A percentile compares a stretch with the other conserved stretches of the same genome.
phyloP scores from a whole-genome alignment of 2,113 vertebrate species.

The Oenanthe oenanthe region DNA sequence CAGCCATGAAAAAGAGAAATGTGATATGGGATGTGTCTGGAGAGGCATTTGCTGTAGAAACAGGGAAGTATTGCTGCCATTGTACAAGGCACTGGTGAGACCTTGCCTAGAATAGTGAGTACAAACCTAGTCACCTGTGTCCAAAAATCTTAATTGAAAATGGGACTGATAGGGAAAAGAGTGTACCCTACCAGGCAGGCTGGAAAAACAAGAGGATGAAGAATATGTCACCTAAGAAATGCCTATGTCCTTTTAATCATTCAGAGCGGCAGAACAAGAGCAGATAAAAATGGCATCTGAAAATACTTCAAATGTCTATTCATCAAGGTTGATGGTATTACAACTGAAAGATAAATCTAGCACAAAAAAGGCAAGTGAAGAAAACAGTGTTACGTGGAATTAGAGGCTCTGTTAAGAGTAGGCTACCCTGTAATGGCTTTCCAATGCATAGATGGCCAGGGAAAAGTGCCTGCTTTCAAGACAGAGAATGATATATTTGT shows the following conservation, averaged over 20 bases:
- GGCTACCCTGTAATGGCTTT: not conserved
- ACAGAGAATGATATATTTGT: not conserved
- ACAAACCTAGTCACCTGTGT: not conserved
- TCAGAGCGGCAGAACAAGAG: not conserved
- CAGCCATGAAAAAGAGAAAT: conserved; percentile 13
- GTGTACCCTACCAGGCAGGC: not conserved
- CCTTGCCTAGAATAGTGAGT: not conserved
- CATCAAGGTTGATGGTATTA: not conserved
- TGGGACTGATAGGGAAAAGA: not conserved
- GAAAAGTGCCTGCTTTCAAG: not conserved
- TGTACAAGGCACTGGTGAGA: not conserved
- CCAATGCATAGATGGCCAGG: not conserved
- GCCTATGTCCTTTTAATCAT: not conserved
- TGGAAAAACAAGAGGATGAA: not conserved
- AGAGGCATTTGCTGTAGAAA: not conserved
- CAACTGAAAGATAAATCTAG: not conserved
- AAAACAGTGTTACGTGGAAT: not conserved
- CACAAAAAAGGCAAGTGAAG: not conserved
- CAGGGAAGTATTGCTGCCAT: not conserved
- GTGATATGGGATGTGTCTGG: not conserved
- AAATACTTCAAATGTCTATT: not conserved
- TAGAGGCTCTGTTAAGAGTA: not conserved
- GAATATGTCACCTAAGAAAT: not conserved
- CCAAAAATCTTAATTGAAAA: not conserved
- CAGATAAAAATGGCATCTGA: not conserved